These are phyloP conservation scores for Nyctibius bracteatus DNA, from an alignment of 2,113 vertebrate species.

Conservation along the genomic window DNA sequence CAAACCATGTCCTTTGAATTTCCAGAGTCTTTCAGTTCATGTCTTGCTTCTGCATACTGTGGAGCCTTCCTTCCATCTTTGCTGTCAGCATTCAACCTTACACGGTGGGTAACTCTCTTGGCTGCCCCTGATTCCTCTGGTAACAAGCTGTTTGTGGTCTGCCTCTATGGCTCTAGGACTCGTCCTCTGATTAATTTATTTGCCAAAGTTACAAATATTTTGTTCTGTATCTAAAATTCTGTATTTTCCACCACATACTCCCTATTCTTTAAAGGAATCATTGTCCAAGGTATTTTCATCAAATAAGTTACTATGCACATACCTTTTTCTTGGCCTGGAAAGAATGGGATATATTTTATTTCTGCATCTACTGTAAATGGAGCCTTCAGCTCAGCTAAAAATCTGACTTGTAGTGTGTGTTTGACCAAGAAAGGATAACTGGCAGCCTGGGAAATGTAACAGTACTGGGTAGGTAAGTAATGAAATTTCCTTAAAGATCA, in stretches of 20 bases:
- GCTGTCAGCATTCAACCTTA: not conserved
- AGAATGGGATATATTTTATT: not conserved
- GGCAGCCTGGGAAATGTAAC: not conserved
- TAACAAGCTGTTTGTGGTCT: not conserved
- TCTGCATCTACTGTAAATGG: not conserved
- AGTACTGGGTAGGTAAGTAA: not conserved
- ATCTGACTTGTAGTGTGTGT: not conserved
- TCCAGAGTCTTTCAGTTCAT: not conserved
- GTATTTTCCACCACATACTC: not conserved
- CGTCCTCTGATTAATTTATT: not conserved
- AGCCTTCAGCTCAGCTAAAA: not conserved
- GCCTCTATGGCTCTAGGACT: not conserved
- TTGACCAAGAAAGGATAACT: not conserved
- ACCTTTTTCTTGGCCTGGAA: not conserved
- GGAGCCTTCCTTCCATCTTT: not conserved
- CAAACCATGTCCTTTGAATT: not conserved
- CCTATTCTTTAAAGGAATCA: not conserved
- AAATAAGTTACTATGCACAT: not conserved
- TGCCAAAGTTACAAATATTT: not conserved
- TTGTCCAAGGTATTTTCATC: not conserved
- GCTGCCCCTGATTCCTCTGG: not conserved
- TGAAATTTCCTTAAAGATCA: not conserved
- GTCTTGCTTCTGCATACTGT: not conserved
- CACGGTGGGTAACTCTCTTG: accelerated
- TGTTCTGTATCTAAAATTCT: not conserved